Percentiles rank a stretch among this genome's conserved stretches.
Evolutionary conservation across 2,797 vertebrate genomes (phyloP).

Genomic region (Gila robusta): DNA sequence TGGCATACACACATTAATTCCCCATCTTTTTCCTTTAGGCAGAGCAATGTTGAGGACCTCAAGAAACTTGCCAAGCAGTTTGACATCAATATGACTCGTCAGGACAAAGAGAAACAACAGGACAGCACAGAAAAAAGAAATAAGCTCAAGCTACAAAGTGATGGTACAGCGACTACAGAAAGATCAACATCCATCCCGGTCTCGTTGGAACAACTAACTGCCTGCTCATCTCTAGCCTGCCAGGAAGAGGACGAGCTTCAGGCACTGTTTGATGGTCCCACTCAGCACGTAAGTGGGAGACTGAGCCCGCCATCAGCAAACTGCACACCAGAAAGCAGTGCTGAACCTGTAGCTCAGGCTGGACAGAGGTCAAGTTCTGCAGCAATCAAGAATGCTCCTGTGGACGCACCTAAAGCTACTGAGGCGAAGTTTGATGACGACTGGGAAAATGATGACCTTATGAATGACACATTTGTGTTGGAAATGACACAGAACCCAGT

Average conservation of each 20-base stretch:
- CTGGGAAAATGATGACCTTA: conserved; percentile 87
- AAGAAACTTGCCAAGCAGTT: conserved; percentile 93
- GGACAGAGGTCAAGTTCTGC: neutral
- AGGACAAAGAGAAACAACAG: conserved; percentile 78
- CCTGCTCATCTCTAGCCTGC: conserved; percentile 61
- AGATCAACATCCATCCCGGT: neutral
- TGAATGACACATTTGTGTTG: conserved; percentile 86
- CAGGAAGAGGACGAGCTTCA: conserved; percentile 85
- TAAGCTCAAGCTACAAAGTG: conserved; percentile 35
- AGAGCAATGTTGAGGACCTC: conserved; percentile 89
- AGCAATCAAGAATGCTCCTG: neutral
- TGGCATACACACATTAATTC: neutral
- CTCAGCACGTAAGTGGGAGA: conserved; percentile 84
- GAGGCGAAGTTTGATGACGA: conserved; percentile 83
- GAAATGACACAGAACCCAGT: conserved; percentile 83
- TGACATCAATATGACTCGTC: conserved; percentile 90
- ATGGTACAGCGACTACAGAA: neutral
- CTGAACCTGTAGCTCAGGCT: neutral
- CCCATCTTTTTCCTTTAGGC: conserved; percentile 58
- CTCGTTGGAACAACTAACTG: neutral
- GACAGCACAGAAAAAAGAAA: conserved; percentile 67
- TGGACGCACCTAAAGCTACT: conserved; percentile 36
- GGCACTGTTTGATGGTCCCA: conserved; percentile 92
- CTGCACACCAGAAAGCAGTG: conserved; percentile 66
- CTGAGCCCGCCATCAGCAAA: conserved; percentile 82